Percentiles rank a stretch among this genome's conserved stretches.
Conservation (phyloP, 2,113 vertebrate species). For the Helogale parvula region DNA sequence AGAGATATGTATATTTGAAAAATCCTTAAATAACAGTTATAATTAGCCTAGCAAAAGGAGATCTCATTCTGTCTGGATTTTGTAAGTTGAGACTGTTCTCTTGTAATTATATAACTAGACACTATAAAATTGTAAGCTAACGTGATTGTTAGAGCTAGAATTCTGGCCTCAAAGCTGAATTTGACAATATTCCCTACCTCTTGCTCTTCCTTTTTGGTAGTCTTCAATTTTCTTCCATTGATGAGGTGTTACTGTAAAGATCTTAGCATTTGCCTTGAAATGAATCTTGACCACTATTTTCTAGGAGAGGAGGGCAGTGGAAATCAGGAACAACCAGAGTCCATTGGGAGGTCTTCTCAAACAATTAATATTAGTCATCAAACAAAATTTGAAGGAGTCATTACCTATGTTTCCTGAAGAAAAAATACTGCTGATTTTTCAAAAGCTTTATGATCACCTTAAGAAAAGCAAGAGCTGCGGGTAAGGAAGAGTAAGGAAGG, state of each 20-base stretch:
- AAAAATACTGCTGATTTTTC: background rate
- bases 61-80: background rate
- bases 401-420: background rate
- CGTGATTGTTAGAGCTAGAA: background rate
- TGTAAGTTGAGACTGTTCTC: background rate
- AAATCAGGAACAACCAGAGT: background rate
- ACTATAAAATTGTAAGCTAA: background rate
- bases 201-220: background rate
- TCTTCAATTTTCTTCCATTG: background rate
- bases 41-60: constrained; percentile 23
- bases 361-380: background rate
- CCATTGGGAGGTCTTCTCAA: background rate
- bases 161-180: background rate
- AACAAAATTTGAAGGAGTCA: background rate
- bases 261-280: background rate
- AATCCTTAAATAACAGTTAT: constrained; percentile 27
- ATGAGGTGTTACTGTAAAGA: background rate
- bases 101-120: background rate
- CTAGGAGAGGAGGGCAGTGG: background rate
- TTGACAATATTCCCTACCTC: background rate
- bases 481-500: background rate
- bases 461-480: background rate
- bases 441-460: background rate
- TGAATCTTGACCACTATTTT: background rate
- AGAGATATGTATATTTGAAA: background rate